Base-by-base conservation (phyloP, 2,888 invertebrate genomes). In the Zele albiditarsus region DNA sequence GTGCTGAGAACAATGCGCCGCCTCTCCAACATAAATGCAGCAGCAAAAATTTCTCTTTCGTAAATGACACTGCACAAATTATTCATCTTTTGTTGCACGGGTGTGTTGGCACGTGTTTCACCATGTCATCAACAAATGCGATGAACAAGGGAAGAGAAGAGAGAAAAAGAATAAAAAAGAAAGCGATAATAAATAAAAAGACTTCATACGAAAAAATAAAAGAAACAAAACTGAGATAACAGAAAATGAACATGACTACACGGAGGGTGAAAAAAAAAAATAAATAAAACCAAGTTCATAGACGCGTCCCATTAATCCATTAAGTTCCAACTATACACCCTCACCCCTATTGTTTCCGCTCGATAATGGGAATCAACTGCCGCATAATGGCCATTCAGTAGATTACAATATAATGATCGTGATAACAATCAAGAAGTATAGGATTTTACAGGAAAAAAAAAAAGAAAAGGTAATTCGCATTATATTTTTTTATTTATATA, bases 41-140 rank as follows among this genome's bases (percentile, higher is more conserved):
- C 33, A 49, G 23, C 28, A 46, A 10, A 27, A 53, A 49, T 25
- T 68, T 68, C 68, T 49, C 53, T 53, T 53, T 20, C 28, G n/a
- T 68, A 63, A 63, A 53, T 68, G 68, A 68, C 68, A 68, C n/a
- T 57, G 49, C 49, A 62, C 69, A 68, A 74, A 68, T 74, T 74
- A 74, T 74, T 74, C 68, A 74, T 72, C 53, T 53, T 31, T 23
- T 10, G 14, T 49, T 28, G 58, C 57, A 65, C 16, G 12, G 23
- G 33, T 23, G 60, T 63, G 38, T 63, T 63, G 5, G 20, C 1
- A 63, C 33, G 23, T 31, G 33, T 38, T 20, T 33, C 20, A 33
- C 10, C 3, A 25, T 42, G n/a, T 25, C 10, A 27, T 66, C 66
- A 38, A 66, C 23, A 12, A 66, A 66, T 10, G 42, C n/a, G 42